These are phyloP conservation scores for Microctenopoma steveboyesi DNA, from an alignment of 2,797 vertebrate species.

Conservation along the genomic window DNA sequence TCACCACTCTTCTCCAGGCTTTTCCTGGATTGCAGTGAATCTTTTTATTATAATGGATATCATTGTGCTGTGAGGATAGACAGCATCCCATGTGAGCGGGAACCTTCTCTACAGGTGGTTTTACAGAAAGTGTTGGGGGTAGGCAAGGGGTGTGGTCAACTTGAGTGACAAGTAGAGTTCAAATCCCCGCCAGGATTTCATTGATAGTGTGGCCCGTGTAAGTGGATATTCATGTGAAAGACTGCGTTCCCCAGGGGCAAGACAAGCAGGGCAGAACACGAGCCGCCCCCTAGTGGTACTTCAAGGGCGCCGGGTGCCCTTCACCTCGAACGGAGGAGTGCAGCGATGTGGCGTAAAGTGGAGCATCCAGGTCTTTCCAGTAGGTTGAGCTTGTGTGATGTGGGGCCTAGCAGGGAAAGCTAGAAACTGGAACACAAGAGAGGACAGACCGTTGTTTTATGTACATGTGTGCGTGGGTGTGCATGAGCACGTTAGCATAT, in stretches of 20 bases:
- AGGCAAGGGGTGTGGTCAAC: slow-evolving; percentile 39
- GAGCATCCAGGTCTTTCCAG: slow-evolving; percentile 50
- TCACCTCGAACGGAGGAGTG: slow-evolving; percentile 28
- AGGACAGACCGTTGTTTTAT: slow-evolving; percentile 45
- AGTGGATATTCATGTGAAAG: slow-evolving; percentile 83
- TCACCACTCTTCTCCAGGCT: background rate
- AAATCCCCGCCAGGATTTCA: slow-evolving; percentile 76
- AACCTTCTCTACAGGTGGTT: slow-evolving; percentile 56
- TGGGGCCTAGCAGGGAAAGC: slow-evolving; percentile 65
- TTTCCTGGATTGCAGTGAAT: background rate
- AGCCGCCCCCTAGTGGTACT: slow-evolving; percentile 72
- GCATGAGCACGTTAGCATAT: slow-evolving; percentile 58
- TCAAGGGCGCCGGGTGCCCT: slow-evolving; percentile 39
- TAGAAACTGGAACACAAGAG: slow-evolving; percentile 53
- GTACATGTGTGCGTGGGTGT: slow-evolving; percentile 19
- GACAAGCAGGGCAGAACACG: slow-evolving; percentile 57
- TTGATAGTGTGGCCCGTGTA: slow-evolving; percentile 79
- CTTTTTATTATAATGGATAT: background rate
- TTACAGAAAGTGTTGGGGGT: slow-evolving; percentile 10
- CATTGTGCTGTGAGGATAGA: background rate
- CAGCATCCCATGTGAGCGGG: slow-evolving; percentile 2
- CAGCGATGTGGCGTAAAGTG: slow-evolving; percentile 30
- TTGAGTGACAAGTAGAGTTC: slow-evolving; percentile 74
- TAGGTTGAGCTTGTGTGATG: slow-evolving; percentile 58
- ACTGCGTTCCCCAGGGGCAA: slow-evolving; percentile 59